Evolutionary conservation across 2,797 vertebrate species (phyloP).

Genomic region (Chelmon rostratus): DNA sequence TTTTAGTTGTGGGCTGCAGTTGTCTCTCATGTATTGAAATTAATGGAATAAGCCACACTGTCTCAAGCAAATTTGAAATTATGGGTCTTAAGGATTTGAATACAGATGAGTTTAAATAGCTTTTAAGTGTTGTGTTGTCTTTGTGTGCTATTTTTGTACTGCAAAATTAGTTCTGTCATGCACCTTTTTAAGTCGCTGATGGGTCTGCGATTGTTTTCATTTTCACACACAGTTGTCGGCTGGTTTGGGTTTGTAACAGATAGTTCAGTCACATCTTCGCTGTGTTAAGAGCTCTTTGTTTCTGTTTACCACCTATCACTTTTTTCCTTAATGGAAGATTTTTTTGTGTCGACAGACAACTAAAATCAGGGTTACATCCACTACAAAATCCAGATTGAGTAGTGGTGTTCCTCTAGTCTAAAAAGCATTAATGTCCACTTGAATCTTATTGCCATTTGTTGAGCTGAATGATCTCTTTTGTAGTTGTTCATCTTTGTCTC

Average conservation of each 20-base stretch:
- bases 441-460: too few species aligned
- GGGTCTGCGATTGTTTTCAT: neutral
- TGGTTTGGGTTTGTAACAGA: neutral
- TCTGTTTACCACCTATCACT: too few species aligned
- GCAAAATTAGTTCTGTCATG: neutral
- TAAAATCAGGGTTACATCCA: neutral
- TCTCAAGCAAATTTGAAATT: neutral
- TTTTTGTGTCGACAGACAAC: too few species aligned
- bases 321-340: too few species aligned
- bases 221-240: neutral
- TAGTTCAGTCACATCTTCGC: neutral
- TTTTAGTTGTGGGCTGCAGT: neutral
- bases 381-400: neutral
- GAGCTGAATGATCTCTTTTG: neutral
- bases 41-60: neutral
- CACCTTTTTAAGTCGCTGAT: conserved; percentile 1
- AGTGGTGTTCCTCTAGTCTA: neutral
- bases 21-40: neutral
- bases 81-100: neutral
- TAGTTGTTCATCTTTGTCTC: neutral
- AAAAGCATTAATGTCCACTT: neutral
- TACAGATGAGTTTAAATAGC: neutral
- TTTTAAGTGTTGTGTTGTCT: neutral
- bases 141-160: neutral
- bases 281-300: too few species aligned